Evolutionary conservation across 2,113 vertebrate species (phyloP), one percentile per base, ranked within the genome.

Genomic region (Lutjanus erythropterus): DNA sequence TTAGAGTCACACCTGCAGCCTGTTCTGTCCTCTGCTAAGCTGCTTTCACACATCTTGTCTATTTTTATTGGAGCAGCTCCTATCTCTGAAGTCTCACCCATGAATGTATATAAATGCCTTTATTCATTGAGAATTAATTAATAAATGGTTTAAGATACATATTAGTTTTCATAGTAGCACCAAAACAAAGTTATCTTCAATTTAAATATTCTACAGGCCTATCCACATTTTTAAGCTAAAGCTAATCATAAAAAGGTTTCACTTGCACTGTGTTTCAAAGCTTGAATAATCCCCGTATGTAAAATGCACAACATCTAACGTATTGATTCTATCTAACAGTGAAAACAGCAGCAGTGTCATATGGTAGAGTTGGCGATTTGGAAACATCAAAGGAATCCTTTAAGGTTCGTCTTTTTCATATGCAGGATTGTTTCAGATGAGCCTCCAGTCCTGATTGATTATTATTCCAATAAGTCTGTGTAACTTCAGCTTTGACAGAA

Each of bases 401-500:
- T 39, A 67, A 67, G 75, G 67, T 25, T 46, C 4, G 41, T 74
- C 31, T 18, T 58, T 72, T 59, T 74, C n/a, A 78, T 81, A 80
- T 55, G 68, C 58, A 67, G 61, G 50, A 67, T 18, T 58, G 29
- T 76, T 47, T 83, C 66, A 68, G 29, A 66, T 69, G 47, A 81
- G 60, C 46, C 39, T 75, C 60, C 70, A 84, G 18, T 79, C 52
- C 62, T 55, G 52, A 31, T 53, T 81, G 9, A 75, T 81, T 75
- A 58, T 55, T 49, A 82, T 72, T 71, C 49, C 21, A 53, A 72
- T 74, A 56, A 59, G 44, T 76, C 77, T 73, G 14, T 60, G 52
- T 42, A 71, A 74, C 52, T 82, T 75, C 25, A 53, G 65, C 50
- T 78, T 89, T 75, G 25, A 71, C 60, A 49, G 62, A 77, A 66